Conservation (phyloP, 2,113 vertebrate genomes). For the Xyrauchen texanus region DNA sequence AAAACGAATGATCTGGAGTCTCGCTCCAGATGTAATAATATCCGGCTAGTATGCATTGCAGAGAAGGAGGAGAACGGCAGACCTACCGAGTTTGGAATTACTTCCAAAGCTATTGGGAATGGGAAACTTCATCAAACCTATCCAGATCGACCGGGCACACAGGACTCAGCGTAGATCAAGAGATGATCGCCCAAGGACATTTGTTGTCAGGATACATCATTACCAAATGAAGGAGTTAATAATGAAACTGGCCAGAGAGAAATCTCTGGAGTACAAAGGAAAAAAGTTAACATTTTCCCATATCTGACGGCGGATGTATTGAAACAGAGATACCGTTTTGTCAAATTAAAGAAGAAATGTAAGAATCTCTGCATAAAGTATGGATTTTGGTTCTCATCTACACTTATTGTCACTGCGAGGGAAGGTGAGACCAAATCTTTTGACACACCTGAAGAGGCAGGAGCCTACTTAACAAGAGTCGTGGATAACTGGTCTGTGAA, state of each 20-base stretch:
- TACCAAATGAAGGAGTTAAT: not conserved
- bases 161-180: not conserved
- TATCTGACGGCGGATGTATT: not conserved
- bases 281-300: not conserved
- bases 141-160: not conserved
- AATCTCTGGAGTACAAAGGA: conserved; percentile 3
- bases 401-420: not conserved
- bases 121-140: not conserved
- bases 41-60: not conserved
- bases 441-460: not conserved
- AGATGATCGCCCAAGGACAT: not conserved
- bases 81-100: not conserved
- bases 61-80: not conserved
- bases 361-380: not conserved
- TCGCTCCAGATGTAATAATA: not conserved
- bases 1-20: not conserved
- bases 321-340: not conserved
- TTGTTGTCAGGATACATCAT: not conserved
- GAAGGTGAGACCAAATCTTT: not conserved
- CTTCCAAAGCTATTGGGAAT: too few species aligned
- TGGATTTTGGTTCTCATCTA: not conserved
- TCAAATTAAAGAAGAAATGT: not conserved
- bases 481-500: not conserved
- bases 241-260: not conserved
- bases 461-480: not conserved